phyloP scores from a whole-genome alignment of 2,797 vertebrate genomes.

The Manis javanica region DNA sequence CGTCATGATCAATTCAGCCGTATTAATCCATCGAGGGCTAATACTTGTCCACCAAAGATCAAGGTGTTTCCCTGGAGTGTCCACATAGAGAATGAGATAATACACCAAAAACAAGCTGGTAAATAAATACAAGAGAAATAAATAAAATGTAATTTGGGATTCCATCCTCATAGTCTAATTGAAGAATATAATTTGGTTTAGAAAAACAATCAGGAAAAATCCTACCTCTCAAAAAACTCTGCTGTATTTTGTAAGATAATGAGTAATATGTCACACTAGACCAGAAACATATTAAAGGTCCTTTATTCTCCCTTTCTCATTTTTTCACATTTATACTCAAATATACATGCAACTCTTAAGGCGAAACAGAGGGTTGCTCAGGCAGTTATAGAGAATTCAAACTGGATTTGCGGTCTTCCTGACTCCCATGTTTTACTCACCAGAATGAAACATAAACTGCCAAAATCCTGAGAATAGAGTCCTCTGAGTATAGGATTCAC shows the following conservation, averaged over 20 bases:
- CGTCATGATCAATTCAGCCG: background rate
- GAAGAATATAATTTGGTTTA: slow-evolving; percentile 50
- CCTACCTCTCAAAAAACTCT: background rate
- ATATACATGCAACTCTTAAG: background rate
- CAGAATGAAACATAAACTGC: background rate
- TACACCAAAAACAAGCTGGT: background rate
- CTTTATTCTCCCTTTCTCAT: background rate
- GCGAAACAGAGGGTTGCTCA: background rate
- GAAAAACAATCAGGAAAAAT: slow-evolving; percentile 12
- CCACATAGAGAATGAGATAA: background rate
- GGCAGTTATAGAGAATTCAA: background rate
- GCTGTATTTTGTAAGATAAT: slow-evolving; percentile 43
- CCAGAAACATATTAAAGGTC: background rate
- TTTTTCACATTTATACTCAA: slow-evolving; percentile 34
- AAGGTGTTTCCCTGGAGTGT: background rate
- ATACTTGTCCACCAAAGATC: background rate
- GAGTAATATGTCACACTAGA: slow-evolving; percentile 6
- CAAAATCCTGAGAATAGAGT: slow-evolving; percentile 1
- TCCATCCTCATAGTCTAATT: background rate
- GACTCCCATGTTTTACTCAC: background rate
- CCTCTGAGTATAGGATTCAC: background rate
- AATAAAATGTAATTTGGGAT: background rate
- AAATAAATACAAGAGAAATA: background rate
- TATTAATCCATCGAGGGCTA: background rate
- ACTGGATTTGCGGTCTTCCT: background rate